phyloP scores from a whole-genome alignment of 2,113 vertebrate genomes.

The Cyanoramphus novaezelandiae region DNA sequence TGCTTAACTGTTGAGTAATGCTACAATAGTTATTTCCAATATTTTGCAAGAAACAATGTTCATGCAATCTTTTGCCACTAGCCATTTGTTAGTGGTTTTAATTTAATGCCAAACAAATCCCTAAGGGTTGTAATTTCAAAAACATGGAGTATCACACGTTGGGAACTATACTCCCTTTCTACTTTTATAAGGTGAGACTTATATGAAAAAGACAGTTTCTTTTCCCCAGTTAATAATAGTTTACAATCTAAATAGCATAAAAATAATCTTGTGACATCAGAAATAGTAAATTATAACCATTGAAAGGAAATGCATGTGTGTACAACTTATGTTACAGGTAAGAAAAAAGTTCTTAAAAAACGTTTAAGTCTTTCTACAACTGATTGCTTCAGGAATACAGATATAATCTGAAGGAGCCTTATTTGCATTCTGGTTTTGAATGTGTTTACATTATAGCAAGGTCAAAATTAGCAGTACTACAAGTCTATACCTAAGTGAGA shows the following conservation, averaged over 20 bases:
- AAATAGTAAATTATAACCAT: neutral
- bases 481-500: neutral
- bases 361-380: neutral
- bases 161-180: neutral
- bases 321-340: neutral
- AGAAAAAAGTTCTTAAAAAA: neutral
- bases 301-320: neutral
- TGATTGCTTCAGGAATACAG: neutral
- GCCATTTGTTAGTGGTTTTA: constrained; percentile 71
- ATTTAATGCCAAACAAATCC: constrained; percentile 57
- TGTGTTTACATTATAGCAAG: neutral
- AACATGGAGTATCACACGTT: neutral
- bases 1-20: constrained; percentile 63
- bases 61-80: constrained; percentile 66
- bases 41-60: constrained; percentile 76
- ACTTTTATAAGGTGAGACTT: constrained; percentile 8
- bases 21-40: constrained; percentile 64
- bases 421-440: neutral
- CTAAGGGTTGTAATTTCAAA: constrained; percentile 51
- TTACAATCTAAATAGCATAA: neutral
- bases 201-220: neutral
- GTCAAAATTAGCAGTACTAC: neutral
- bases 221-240: neutral
- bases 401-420: neutral
- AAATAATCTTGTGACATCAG: neutral